Evolutionary conservation across 1,140 invertebrate genomes (phyloP).

Genomic region (Diabrotica undecimpunctata): DNA sequence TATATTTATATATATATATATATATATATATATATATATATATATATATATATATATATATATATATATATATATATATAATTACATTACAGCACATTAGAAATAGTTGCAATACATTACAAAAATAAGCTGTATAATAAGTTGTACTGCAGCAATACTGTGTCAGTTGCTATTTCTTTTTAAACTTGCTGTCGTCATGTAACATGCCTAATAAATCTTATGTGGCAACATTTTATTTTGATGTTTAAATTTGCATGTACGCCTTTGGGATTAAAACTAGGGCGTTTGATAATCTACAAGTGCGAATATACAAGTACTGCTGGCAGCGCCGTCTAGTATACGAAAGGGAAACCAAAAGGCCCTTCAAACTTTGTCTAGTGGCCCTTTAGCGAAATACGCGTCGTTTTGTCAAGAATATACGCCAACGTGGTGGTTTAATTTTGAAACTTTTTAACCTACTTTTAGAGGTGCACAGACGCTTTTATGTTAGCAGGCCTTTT

Average conservation of each 20-base stretch:
- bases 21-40: no score
- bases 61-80: no score
- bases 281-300: neutral
- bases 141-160: no score
- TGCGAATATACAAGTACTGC: neutral
- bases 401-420: slow-evolving; percentile 1
- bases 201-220: no score
- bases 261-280: neutral
- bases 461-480: neutral
- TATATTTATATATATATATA: no score
- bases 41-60: no score
- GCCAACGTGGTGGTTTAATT: neutral
- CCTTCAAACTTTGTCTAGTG: slow-evolving; percentile 2
- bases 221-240: no score
- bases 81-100: no score
- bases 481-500: neutral
- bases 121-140: no score
- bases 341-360: slow-evolving; percentile 1
- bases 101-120: no score
- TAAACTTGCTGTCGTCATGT: no score
- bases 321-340: neutral
- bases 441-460: neutral
- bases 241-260: neutral
- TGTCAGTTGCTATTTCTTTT: no score
- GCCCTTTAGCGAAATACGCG: slow-evolving; percentile 1